A percentile compares a stretch with the other conserved stretches of the same genome.
These are phyloP conservation scores for Porites lutea DNA, from an alignment of 64 coral and sea anemone genomes.

Conservation along the genomic window DNA sequence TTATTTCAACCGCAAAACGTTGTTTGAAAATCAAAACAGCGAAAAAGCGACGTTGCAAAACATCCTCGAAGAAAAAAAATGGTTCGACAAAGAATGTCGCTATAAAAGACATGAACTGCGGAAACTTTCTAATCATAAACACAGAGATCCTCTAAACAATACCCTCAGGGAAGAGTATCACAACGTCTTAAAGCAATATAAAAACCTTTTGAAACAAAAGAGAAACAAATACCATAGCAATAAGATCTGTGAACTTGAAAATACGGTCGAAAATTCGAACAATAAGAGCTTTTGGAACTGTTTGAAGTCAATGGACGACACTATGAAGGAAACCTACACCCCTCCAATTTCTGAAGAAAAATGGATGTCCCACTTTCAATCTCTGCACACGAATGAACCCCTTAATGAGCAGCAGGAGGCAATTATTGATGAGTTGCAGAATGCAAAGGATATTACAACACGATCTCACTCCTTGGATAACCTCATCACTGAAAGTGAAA, in stretches of 20 bases:
- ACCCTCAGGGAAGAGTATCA: slow-evolving; percentile 44
- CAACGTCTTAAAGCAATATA: slow-evolving; percentile 35
- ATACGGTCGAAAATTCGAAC: too few relatives aligned
- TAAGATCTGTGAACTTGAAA: too few relatives aligned
- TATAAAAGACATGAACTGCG: slow-evolving; percentile 17
- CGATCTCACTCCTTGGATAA: background rate
- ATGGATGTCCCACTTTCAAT: background rate
- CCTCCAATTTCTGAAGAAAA: background rate
- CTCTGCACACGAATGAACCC: background rate
- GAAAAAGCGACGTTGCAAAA: slow-evolving; percentile 14
- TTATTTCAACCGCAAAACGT: slow-evolving; percentile 20
- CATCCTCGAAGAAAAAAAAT: slow-evolving; percentile 40
- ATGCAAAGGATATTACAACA: background rate
- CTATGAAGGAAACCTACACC: background rate
- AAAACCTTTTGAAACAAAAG: slow-evolving; percentile 3
- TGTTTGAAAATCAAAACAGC: slow-evolving; percentile 35
- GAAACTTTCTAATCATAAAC: slow-evolving; percentile 54
- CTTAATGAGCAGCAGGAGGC: background rate
- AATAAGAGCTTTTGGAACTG: too few relatives aligned
- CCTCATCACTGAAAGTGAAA: slow-evolving; percentile 31
- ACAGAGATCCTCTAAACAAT: slow-evolving; percentile 27
- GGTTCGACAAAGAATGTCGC: slow-evolving; percentile 49
- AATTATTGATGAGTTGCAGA: background rate
- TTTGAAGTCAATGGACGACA: background rate
- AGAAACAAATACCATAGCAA: background rate